Evolutionary conservation across 53 echinoderm and acorn worm genomes (phyloP).

Genomic region (Holothuria leucospilota): DNA sequence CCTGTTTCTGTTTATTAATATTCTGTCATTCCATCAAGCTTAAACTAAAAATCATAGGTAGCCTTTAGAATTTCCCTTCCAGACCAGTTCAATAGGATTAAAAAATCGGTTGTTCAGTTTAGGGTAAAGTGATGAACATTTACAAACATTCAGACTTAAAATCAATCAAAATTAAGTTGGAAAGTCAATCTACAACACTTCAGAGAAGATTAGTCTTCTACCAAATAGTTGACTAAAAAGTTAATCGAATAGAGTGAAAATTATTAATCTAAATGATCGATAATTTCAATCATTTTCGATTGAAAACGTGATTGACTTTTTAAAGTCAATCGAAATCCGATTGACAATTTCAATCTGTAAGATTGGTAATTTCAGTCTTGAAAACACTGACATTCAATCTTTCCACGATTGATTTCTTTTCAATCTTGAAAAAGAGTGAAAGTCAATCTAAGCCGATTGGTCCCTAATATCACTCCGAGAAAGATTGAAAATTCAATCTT

Average conservation of each 20-base stretch:
- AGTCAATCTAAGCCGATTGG: slow-evolving; percentile 23
- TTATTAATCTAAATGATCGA: slow-evolving; percentile 1
- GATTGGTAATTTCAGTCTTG: slow-evolving; percentile 27
- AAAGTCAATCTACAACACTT: not conserved
- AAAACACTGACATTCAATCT: slow-evolving; percentile 20
- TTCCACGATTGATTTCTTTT: slow-evolving; percentile 10
- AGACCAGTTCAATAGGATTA: too few relatives aligned
- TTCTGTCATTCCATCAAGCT: too few relatives aligned
- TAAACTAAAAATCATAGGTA: too few relatives aligned
- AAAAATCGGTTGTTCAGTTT: too few relatives aligned
- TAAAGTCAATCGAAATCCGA: not conserved
- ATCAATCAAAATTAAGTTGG: too few relatives aligned
- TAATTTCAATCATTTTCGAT: slow-evolving; percentile 26
- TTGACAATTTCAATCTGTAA: slow-evolving; percentile 17
- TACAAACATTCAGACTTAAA: too few relatives aligned
- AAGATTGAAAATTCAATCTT: slow-evolving; percentile 18
- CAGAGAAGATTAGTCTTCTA: not conserved
- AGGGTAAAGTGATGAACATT: too few relatives aligned
- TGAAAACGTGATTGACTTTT: not conserved
- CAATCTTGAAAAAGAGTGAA: slow-evolving; percentile 4
- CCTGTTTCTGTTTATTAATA: too few relatives aligned
- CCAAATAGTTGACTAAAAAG: not conserved
- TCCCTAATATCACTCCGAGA: slow-evolving; percentile 19
- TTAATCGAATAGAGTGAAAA: slow-evolving; percentile 17
- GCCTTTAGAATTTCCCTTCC: too few relatives aligned